Conservation (phyloP, 2,797 vertebrate genomes). For the Sylvia borin region DNA sequence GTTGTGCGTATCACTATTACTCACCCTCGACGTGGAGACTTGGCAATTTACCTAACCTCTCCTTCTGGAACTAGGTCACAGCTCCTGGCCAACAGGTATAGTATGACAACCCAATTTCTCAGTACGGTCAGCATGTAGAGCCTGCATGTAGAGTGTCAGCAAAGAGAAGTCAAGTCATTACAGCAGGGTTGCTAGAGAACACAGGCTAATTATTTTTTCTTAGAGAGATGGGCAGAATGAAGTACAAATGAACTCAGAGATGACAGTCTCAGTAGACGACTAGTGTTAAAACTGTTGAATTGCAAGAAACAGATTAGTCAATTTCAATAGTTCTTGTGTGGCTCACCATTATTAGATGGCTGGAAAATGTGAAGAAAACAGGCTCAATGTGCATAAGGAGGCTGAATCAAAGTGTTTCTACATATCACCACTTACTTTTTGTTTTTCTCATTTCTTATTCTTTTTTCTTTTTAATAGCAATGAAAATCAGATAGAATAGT, state of each 20-base stretch:
- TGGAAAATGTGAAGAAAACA: not conserved
- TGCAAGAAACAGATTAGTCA: not conserved
- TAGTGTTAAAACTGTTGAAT: not conserved
- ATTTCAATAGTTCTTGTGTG: not conserved
- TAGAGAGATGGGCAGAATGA: not conserved
- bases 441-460: not conserved
- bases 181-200: not conserved
- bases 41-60: conserved; percentile 97
- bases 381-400: not conserved
- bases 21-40: conserved; percentile 93
- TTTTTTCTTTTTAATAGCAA: not conserved
- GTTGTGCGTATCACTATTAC: conserved; percentile 96
- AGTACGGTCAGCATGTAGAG: not conserved
- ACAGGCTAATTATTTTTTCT: not conserved
- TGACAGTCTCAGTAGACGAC: not conserved
- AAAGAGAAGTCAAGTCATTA: not conserved
- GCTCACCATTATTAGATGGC: not conserved
- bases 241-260: not conserved
- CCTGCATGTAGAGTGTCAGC: not conserved
- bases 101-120: not conserved
- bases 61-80: conserved; percentile 98
- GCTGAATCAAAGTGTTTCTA: not conserved
- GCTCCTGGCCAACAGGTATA: conserved; percentile 95
- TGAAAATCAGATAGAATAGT: not conserved
- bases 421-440: not conserved